A percentile compares a stretch with the other conserved stretches of the same genome.
These are phyloP conservation scores for Drosophila triauraria DNA, from an alignment of 1,140 invertebrate species.

Conservation along the genomic window DNA sequence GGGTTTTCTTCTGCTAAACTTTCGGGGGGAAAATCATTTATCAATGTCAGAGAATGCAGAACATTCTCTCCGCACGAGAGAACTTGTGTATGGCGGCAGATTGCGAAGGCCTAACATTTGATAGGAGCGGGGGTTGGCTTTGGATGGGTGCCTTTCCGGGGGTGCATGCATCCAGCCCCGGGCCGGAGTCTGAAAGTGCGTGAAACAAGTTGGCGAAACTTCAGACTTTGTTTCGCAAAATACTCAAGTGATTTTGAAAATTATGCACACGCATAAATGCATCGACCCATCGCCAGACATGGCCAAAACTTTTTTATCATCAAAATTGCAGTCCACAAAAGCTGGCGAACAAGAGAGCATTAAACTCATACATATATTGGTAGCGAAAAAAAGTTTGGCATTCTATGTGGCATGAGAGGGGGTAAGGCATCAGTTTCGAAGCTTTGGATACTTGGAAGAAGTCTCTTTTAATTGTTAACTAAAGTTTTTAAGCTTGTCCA, in stretches of 20 bases:
- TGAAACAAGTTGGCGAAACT: conserved; percentile 73
- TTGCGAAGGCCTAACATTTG: conserved; percentile 49
- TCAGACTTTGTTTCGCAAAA: conserved; percentile 76
- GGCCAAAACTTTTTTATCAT: conserved; percentile 48
- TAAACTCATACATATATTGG: conserved; percentile 14
- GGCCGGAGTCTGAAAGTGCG: conserved; percentile 35
- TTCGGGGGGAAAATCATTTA: conserved; percentile 72
- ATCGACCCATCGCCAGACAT: conserved; percentile 33
- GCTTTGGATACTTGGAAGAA: too few species aligned
- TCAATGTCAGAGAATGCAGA: conserved; percentile 78
- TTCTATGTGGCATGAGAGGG: background rate
- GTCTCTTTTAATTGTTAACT: too few species aligned
- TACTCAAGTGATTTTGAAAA: conserved; percentile 76
- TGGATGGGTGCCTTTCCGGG: conserved; percentile 18
- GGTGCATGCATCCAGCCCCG: conserved; percentile 2
- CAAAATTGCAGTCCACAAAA: conserved; percentile 47
- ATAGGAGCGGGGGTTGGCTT: conserved; percentile 10
- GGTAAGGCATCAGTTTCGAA: background rate
- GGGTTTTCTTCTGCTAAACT: conserved; percentile 72
- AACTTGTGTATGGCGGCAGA: conserved; percentile 50
- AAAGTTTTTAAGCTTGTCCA: too few species aligned
- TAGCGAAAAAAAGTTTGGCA: conserved; percentile 12
- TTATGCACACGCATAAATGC: conserved; percentile 82
- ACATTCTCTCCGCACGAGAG: conserved; percentile 75
- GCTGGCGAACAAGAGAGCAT: conserved; percentile 13